Conservation (phyloP, 2,113 vertebrate species). For the Carassius auratus region DNA sequence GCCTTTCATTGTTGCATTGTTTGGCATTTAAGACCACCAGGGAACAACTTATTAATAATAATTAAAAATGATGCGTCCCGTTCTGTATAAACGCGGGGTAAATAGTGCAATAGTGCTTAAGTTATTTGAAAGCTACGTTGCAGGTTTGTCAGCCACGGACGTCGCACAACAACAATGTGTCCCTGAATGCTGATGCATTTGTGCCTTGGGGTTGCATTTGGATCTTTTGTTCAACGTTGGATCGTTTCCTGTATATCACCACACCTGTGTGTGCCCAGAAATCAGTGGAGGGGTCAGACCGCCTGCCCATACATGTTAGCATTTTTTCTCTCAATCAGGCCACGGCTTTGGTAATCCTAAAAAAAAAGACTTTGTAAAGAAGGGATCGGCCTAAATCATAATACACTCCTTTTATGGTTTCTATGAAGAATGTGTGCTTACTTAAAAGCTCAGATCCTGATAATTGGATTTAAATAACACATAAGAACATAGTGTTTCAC, state of each 20-base stretch:
- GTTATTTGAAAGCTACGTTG: not conserved
- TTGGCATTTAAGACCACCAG: not conserved
- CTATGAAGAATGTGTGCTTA: conserved; percentile 36
- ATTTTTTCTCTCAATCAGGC: conserved; percentile 58
- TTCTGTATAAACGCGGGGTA: not conserved
- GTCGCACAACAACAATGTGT: conserved; percentile 12
- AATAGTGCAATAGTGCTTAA: not conserved
- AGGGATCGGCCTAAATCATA: conserved; percentile 51
- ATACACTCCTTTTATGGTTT: conserved; percentile 44
- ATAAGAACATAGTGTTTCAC: not conserved
- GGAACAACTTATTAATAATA: conserved; percentile 11
- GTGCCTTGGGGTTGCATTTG: conserved; percentile 39
- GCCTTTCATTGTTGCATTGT: conserved; percentile 55
- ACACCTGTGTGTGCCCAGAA: conserved; percentile 59
- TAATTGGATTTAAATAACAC: conserved; percentile 6
- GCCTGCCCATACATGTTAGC: conserved; percentile 57
- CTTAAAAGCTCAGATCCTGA: not conserved
- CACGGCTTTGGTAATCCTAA: conserved; percentile 52
- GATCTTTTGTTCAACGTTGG: conserved; percentile 47
- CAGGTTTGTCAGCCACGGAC: conserved; percentile 23
- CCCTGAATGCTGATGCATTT: conserved; percentile 31
- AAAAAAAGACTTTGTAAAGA: conserved; percentile 28
- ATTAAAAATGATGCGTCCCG: not conserved
- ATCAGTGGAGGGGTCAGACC: conserved; percentile 57
- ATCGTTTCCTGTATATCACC: conserved; percentile 44